Conservation (phyloP, 2,888 invertebrate species). For the Mythimna loreyi region DNA sequence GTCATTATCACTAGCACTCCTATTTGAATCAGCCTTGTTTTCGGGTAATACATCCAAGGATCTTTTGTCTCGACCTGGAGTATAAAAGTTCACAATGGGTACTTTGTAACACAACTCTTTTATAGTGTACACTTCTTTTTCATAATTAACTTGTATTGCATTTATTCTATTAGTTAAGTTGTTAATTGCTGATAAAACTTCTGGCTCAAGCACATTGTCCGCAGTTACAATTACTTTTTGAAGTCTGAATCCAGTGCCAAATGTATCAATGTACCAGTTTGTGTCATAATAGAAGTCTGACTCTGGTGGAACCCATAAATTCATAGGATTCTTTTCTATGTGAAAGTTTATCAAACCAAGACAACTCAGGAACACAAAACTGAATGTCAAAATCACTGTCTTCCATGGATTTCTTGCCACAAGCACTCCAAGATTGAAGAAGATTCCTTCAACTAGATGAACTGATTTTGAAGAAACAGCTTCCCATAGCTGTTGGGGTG, state of each 20-base stretch:
- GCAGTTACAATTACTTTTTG: conserved; percentile 92
- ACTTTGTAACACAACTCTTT: conserved; percentile 86
- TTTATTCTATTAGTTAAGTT: conserved; percentile 89
- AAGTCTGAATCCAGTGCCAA: conserved; percentile 92
- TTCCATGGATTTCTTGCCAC: conserved; percentile 92
- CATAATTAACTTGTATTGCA: conserved; percentile 75
- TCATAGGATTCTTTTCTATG: conserved; percentile 94
- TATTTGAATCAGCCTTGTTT: conserved; percentile 52
- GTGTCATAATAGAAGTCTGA: conserved; percentile 93
- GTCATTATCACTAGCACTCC: conserved; percentile 71
- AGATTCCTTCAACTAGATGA: conserved; percentile 83
- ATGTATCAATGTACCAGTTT: conserved; percentile 93
- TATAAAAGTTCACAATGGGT: conserved; percentile 84
- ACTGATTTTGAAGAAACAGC: conserved; percentile 83
- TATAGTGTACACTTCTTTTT: conserved; percentile 72
- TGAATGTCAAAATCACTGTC: conserved; percentile 90
- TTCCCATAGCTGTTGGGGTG: conserved; percentile 86
- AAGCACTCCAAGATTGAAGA: conserved; percentile 91
- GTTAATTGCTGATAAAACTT: conserved; percentile 88
- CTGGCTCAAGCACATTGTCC: conserved; percentile 92
- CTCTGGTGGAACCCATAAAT: conserved; percentile 94
- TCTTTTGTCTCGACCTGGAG: conserved; percentile 71
- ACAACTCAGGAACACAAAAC: conserved; percentile 90
- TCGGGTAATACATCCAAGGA: conserved; percentile 68
- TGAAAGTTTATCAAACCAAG: conserved; percentile 92